Conservation (phyloP, 2,113 vertebrate genomes). For the Halichoerus grypus region DNA sequence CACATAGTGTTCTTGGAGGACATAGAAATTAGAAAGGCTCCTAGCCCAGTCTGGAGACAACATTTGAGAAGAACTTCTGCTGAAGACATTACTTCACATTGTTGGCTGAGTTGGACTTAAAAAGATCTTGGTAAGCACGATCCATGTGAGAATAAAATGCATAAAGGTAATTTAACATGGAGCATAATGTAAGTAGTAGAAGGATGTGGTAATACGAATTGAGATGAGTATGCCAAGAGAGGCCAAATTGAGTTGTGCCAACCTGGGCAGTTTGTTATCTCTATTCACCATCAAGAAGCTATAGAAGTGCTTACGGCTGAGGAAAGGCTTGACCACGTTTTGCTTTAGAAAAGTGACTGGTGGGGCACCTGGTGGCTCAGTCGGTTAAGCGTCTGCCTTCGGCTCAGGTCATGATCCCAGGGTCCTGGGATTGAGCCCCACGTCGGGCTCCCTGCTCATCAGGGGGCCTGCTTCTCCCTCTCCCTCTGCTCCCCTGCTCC, state of each 20-base stretch:
- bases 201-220: background rate
- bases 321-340: background rate
- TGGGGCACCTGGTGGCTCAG: too few relatives aligned
- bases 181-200: background rate
- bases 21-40: background rate
- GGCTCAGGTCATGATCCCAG: too few relatives aligned
- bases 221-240: background rate
- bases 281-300: background rate
- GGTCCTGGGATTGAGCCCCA: too few relatives aligned
- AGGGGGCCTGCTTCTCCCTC: too few relatives aligned
- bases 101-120: background rate
- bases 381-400: too few relatives aligned
- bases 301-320: background rate
- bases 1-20: background rate
- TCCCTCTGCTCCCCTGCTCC: too few relatives aligned
- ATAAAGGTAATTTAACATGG: background rate
- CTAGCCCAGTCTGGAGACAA: background rate
- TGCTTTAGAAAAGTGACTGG: background rate
- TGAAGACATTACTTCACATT: background rate
- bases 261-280: background rate
- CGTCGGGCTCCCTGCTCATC: too few relatives aligned
- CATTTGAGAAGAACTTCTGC: background rate
- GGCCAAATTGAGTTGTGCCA: background rate
- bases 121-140: background rate
- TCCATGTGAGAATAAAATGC: background rate